Evolutionary conservation across 2,888 invertebrate genomes (phyloP).

Genomic region (Metopia argyrocephala): DNA sequence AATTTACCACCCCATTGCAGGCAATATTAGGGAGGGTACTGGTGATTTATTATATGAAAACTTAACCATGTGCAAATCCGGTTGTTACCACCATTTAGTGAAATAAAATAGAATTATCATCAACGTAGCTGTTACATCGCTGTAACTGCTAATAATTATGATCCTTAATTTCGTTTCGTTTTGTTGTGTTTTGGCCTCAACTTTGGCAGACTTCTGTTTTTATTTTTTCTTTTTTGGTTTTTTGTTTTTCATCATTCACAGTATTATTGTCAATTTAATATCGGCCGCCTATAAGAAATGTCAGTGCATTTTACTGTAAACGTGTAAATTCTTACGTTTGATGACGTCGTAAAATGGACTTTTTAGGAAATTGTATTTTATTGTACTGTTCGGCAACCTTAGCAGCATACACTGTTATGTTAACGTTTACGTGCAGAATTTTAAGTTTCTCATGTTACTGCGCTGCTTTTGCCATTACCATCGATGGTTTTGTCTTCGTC

Average conservation of each 20-base stretch:
- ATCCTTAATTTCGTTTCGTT: conserved; percentile 79
- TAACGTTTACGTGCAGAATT: conserved; percentile 8
- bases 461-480: conserved; percentile 1
- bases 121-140: conserved; percentile 22
- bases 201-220: conserved; percentile 73
- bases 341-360: conserved; percentile 18
- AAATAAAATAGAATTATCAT: conserved; percentile 27
- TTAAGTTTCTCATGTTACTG: not conserved
- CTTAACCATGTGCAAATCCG: conserved; percentile 62
- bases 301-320: conserved; percentile 52
- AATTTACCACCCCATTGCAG: conserved; percentile 26
- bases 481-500: conserved; percentile 35
- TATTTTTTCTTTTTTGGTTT: no score
- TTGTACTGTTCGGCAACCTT: not conserved
- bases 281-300: conserved; percentile 79
- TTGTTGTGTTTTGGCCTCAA: conserved; percentile 64
- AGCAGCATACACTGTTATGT: conserved; percentile 16
- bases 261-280: conserved; percentile 79
- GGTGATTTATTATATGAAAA: conserved; percentile 46
- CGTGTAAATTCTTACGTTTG: conserved; percentile 51
- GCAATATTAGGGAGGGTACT: conserved; percentile 1
- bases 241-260: no score
- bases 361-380: conserved; percentile 53
- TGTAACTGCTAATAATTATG: conserved; percentile 69
- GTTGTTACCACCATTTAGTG: conserved; percentile 58